A percentile compares a stretch with the other conserved stretches of the same genome.
phyloP scores from a whole-genome alignment of 2,888 invertebrate genomes.

The Tetrapedia diversipes region DNA sequence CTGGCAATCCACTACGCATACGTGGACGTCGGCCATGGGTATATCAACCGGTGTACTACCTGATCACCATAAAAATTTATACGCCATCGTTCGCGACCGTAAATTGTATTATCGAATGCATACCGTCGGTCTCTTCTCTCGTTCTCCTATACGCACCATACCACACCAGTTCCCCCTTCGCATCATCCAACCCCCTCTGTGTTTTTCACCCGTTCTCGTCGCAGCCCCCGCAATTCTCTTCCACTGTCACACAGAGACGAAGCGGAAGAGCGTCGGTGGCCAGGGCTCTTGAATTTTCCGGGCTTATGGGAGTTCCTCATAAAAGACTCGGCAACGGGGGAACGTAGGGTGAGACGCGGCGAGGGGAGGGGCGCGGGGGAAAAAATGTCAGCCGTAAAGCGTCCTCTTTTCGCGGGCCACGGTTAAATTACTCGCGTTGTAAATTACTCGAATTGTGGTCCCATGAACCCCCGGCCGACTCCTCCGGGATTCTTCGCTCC shows the following conservation, averaged over 20 bases:
- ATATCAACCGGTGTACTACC: conserved; percentile 77
- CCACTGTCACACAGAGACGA: background rate
- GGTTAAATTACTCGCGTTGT: conserved; percentile 48
- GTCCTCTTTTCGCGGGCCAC: conserved; percentile 30
- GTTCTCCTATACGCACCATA: conserved; percentile 31
- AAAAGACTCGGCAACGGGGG: conserved; percentile 31
- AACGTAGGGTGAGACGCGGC: background rate
- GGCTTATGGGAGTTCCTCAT: conserved; percentile 29
- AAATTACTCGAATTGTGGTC: conserved; percentile 46
- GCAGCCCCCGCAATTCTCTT: conserved; percentile 6
- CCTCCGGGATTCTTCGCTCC: conserved; percentile 5
- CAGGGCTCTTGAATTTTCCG: conserved; percentile 49
- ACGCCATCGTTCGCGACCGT: conserved; percentile 77
- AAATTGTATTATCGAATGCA: conserved; percentile 81
- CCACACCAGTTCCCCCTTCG: conserved; percentile 20
- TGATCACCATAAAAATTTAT: conserved; percentile 83
- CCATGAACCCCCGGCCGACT: background rate
- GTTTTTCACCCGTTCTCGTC: background rate
- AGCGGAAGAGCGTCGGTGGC: conserved; percentile 2
- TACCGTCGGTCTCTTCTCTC: conserved; percentile 65
- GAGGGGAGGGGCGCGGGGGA: background rate
- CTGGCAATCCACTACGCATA: conserved; percentile 72
- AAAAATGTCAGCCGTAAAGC: conserved; percentile 50
- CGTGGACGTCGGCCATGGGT: conserved; percentile 62
- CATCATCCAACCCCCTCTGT: conserved; percentile 12